Evolutionary conservation across 2,113 vertebrate species (phyloP).

Genomic region (Mola mola): DNA sequence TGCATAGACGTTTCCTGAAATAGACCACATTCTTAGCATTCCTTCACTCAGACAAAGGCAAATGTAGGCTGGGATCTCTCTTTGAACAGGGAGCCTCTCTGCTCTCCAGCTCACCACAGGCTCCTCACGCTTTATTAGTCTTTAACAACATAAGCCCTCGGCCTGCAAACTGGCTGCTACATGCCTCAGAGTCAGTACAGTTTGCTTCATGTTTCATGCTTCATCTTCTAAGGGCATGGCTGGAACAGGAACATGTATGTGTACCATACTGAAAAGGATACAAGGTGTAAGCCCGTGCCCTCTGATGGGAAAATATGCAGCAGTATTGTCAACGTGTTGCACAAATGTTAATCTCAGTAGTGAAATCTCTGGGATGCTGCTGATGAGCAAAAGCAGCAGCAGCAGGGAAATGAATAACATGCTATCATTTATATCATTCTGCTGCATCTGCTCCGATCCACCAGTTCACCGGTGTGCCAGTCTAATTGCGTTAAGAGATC

Average conservation of each 20-base stretch:
- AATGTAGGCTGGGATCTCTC: conserved; percentile 70
- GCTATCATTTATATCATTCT: conserved; percentile 25
- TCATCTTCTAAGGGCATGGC: conserved; percentile 11
- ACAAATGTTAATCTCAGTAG: conserved; percentile 41
- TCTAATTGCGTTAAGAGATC: conserved; percentile 48
- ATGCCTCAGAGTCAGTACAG: conserved; percentile 27
- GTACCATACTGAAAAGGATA: not conserved
- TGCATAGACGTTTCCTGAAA: conserved; percentile 69
- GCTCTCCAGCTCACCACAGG: conserved; percentile 57
- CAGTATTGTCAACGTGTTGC: conserved; percentile 45
- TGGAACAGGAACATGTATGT: conserved; percentile 10
- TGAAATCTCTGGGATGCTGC: conserved; percentile 44
- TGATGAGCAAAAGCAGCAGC: conserved; percentile 44
- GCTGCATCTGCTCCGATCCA: conserved; percentile 43
- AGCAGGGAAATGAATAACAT: conserved; percentile 27
- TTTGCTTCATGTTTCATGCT: too few species aligned
- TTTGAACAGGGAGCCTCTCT: conserved; percentile 66
- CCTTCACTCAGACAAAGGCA: conserved; percentile 73
- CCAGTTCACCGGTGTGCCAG: conserved; percentile 57
- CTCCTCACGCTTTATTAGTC: conserved; percentile 71
- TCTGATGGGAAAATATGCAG: conserved; percentile 36
- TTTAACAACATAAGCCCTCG: conserved; percentile 67
- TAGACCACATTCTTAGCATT: conserved; percentile 78
- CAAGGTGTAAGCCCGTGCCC: conserved; percentile 6
- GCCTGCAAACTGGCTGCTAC: conserved; percentile 50